Base-by-base conservation (phyloP, 2,797 vertebrate genomes). In the Atherinosoma microstoma region DNA sequence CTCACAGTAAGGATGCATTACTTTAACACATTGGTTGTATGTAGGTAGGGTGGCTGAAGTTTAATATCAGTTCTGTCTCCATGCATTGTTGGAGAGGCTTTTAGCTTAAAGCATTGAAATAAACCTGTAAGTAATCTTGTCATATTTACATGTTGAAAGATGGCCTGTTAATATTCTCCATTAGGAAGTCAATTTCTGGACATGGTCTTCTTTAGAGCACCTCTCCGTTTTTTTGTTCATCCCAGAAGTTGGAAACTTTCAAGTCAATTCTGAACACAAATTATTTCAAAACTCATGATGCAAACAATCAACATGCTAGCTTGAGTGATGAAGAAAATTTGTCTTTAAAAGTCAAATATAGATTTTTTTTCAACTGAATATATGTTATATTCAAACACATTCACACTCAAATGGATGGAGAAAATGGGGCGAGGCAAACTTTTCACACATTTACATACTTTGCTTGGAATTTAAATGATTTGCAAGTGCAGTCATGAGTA, bases 1-100 rank as follows among this genome's bases (percentile, higher is more conserved):
- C 34, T 54, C 60, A n/a, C 15, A 29, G 59, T 22, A 63, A 38
- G n/a, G 30, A 58, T 30, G 35, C 36, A 53, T 59, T 36, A 35
- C 29, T 64, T 30, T 27, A 45, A 58, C 64, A 73, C 18, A 59
- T 59, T 73, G 35, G 29, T 18, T 68, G 45, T 53, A 24, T 24
- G 58, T 45, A 67, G 30, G 40, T 32, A 35, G 42, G 64, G 58
- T 63, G 58, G 58, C 54, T 58, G 53, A 61, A 32, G 34, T 30
- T 63, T 64, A 54, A 45, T 15, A 67, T 47, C 30, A 24, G 20
- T 7, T 60, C 40, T 67, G 16, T 65, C 22, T 76, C 15, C 6
- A 5, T 22, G n/a, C 51, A 63, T 53, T 67, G n/a, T 22, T 51
- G n/a, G 49, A 22, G 11, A 22, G n/a, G 47, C 8, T 51, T 7